Evolutionary conservation across 1,140 invertebrate genomes (phyloP), one percentile per base, ranked within the genome.

Genomic region (Sarcophaga peregrina): DNA sequence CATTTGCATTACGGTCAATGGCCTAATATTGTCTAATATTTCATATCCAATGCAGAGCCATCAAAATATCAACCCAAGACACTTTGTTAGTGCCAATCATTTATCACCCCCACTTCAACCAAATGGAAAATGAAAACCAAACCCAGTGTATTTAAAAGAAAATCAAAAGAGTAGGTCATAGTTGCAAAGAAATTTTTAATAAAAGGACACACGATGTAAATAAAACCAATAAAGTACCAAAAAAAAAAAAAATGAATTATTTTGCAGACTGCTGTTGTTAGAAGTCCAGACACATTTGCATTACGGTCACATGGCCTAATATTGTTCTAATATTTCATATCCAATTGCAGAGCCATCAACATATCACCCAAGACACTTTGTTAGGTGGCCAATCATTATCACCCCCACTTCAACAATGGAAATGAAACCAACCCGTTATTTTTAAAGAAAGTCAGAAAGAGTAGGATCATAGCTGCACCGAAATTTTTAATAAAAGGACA

Each of bases 321-420:
- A 78, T 37, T 52, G 47, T n/a, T 78, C 75, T 52, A 78, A 78
- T 50, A 50, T 78, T 78, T 78, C 75, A 78, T 50, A 47, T 78
- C 75, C 5, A 15, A 17, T n/a, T 50, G 10, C 8, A 50, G 11
- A 20, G 45, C 25, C 15, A 75, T 75, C 75, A 78, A 78, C 11
- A 78, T 52, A 78, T 50, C 25, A 37, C 25, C 4, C 25, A 37
- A 37, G 25, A 37, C 25, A 37, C 25, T 37, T 37, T 37, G 25
- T 37, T 37, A 37, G 1, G n/a, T n/a, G 1, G 25, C 25, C 52
- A 1, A 10, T 54, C 9, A 68, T 20, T n/a, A n/a, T 9, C 62
- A 72, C 6, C 6, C 62, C 17, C n/a, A 72, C 17, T 8, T n/a
- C 20, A 7, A 68, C 5, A 17, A 20, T 72, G 62, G 17, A n/a